Evolutionary conservation across 2,888 invertebrate genomes (phyloP).

Genomic region (Nematopogon swammerdamellus): DNA sequence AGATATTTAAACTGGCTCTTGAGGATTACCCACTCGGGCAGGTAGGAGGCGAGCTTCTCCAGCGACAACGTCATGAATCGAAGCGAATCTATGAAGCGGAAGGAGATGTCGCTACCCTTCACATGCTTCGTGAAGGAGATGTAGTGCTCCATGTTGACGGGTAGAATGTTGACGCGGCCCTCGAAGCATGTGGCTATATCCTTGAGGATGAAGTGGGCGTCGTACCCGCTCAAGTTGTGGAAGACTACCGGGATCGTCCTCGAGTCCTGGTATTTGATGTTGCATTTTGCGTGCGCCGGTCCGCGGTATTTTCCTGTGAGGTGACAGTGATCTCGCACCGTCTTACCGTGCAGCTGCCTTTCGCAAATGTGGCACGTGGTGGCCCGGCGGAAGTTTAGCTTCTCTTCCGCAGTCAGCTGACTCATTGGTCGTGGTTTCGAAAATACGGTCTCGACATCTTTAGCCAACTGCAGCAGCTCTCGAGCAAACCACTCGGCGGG

Average conservation of each 20-base stretch:
- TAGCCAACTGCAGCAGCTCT: constrained; percentile 1
- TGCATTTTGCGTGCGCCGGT: constrained; percentile 17
- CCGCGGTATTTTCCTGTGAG: constrained; percentile 17
- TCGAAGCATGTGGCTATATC: constrained; percentile 1
- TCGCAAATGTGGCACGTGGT: constrained; percentile 15
- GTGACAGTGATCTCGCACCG: constrained; percentile 18
- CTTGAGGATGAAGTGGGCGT: constrained; percentile 6
- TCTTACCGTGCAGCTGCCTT: constrained; percentile 8
- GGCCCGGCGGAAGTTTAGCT: constrained; percentile 11
- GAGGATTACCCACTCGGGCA: not conserved
- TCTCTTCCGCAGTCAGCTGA: constrained; percentile 9
- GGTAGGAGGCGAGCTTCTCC: constrained; percentile 1
- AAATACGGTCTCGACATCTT: not conserved
- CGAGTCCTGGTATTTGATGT: constrained; percentile 18
- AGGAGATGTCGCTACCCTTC: constrained; percentile 1
- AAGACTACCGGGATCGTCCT: constrained; percentile 19
- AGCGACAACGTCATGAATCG: constrained; percentile 6
- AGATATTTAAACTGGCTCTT: not conserved
- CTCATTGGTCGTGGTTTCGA: not conserved
- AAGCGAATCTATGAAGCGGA: constrained; percentile 7
- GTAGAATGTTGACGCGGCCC: constrained; percentile 6
- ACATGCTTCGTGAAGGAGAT: constrained; percentile 9
- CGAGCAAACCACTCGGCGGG: constrained; percentile 2
- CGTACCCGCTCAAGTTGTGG: constrained; percentile 13
- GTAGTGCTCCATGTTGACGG: constrained; percentile 10